A percentile compares a stretch with the other conserved stretches of the same genome.
Conservation (phyloP, 2,888 invertebrate genomes). For the Apodemia zela region DNA sequence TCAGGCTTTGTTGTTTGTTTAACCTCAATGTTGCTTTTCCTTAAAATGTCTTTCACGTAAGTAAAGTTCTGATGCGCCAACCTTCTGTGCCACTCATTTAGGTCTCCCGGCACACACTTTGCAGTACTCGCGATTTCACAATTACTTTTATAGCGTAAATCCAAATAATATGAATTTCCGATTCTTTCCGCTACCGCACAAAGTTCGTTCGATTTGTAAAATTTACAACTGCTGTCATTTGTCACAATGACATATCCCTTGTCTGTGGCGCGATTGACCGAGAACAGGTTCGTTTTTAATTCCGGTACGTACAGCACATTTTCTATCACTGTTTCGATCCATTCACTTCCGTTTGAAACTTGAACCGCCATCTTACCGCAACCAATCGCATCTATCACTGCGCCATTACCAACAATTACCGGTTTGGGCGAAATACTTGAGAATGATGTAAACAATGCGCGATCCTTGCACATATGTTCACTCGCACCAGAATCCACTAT, state of each 20-base stretch:
- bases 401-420: background rate
- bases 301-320: conserved; percentile 1
- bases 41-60: conserved; percentile 27
- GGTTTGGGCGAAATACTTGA: background rate
- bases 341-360: too few species aligned
- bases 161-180: conserved; percentile 24
- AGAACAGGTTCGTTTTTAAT: conserved; percentile 3
- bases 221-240: conserved; percentile 4
- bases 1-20: conserved; percentile 16
- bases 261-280: conserved; percentile 4
- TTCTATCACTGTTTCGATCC: too few species aligned
- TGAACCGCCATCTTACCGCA: background rate
- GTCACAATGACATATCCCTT: conserved; percentile 2
- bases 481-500: background rate
- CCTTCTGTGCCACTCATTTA: conserved; percentile 31
- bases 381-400: background rate
- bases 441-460: background rate
- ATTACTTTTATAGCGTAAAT: conserved; percentile 17
- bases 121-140: background rate
- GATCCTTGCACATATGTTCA: background rate
- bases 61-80: conserved; percentile 30
- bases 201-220: conserved; percentile 19
- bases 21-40: conserved; percentile 31
- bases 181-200: conserved; percentile 22
- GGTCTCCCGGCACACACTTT: conserved; percentile 29